Conservation (phyloP, 1,140 invertebrate species). For the Mercenaria mercenaria region DNA sequence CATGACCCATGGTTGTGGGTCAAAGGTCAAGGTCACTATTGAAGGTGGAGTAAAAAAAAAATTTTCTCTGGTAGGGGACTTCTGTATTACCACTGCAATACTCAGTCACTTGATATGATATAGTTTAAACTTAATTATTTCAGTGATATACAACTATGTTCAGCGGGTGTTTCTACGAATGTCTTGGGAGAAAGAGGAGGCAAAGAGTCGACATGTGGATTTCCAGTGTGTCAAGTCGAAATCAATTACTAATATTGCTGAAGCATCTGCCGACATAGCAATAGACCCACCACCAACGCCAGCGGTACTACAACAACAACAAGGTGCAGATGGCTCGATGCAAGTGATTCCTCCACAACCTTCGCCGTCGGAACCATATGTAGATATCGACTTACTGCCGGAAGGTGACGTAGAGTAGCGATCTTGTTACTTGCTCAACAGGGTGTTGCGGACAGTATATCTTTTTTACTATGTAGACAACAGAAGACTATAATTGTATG, state of each 20-base stretch:
- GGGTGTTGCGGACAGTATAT: neutral
- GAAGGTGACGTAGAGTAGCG: slow-evolving; percentile 80
- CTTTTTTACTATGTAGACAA: neutral
- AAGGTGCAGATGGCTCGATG: slow-evolving; percentile 79
- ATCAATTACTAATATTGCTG: slow-evolving; percentile 85
- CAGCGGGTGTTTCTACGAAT: slow-evolving; percentile 99
- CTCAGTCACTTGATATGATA: no score
- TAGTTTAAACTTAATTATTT: no score
- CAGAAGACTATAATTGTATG: neutral
- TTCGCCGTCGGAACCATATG: slow-evolving; percentile 85
- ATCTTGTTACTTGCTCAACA: neutral
- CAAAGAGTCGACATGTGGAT: slow-evolving; percentile 99
- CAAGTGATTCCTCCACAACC: slow-evolving; percentile 85
- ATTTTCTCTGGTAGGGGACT: no score
- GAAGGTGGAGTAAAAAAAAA: no score
- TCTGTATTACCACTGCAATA: no score
- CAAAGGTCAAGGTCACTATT: no score
- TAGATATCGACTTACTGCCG: slow-evolving; percentile 84
- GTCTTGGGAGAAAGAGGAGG: slow-evolving; percentile 99
- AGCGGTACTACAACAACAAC: slow-evolving; percentile 72
- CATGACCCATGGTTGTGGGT: no score
- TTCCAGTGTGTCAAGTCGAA: slow-evolving; percentile 90
- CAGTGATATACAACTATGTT: slow-evolving; percentile 99
- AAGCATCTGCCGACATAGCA: slow-evolving; percentile 88
- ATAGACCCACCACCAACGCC: slow-evolving; percentile 94